A percentile compares a stretch with the other conserved stretches of the same genome.
Evolutionary conservation across 2,888 invertebrate genomes (phyloP).

Genomic region (Trissoscelio sp.): DNA sequence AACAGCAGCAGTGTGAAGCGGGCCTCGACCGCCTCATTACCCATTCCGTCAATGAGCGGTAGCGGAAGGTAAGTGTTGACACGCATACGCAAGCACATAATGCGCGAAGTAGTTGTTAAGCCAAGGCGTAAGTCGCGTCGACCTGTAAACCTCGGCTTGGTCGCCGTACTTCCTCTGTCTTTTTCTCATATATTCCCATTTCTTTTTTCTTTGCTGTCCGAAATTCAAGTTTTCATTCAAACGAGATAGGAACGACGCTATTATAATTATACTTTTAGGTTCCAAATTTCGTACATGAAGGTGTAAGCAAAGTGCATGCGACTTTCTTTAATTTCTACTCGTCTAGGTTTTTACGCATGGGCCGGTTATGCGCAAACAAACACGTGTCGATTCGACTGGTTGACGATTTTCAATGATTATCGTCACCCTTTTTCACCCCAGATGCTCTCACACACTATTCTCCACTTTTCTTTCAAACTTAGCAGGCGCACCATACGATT

Average conservation of each 20-base stretch:
- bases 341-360: slow-evolving; percentile 27
- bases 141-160: slow-evolving; percentile 20
- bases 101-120: slow-evolving; percentile 74
- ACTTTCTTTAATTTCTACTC: slow-evolving; percentile 7
- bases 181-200: background rate
- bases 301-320: slow-evolving; percentile 49
- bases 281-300: slow-evolving; percentile 56
- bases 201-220: background rate
- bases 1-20: slow-evolving; percentile 78
- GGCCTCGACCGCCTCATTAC: slow-evolving; percentile 80
- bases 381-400: too few species aligned
- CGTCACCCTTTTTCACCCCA: too few species aligned
- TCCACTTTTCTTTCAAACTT: background rate
- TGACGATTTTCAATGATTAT: background rate
- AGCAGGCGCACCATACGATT: slow-evolving; percentile 19
- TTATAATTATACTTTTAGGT: too few species aligned
- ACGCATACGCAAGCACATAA: slow-evolving; percentile 45
- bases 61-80: slow-evolving; percentile 80
- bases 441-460: background rate
- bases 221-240: slow-evolving; percentile 41
- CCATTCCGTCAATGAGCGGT: slow-evolving; percentile 77
- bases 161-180: background rate
- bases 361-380: slow-evolving; percentile 25
- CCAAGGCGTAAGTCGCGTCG: slow-evolving; percentile 30
- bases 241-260: slow-evolving; percentile 12